Evolutionary conservation across 2,113 vertebrate species (phyloP).

Genomic region (Empidonax traillii): DNA sequence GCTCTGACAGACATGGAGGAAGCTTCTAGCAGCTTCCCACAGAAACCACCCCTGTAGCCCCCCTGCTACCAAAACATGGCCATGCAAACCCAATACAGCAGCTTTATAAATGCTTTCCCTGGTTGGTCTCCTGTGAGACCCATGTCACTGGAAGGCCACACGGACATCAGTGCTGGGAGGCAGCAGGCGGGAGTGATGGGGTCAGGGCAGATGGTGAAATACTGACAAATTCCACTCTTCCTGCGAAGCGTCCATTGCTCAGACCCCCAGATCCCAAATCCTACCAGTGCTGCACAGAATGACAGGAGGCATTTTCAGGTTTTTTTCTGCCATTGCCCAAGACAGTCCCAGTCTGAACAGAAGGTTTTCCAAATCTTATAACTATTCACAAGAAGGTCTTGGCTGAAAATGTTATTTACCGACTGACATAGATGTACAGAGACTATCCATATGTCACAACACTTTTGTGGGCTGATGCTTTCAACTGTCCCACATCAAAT

Average conservation of each 20-base stretch:
- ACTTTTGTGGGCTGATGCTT: background rate
- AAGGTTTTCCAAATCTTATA: background rate
- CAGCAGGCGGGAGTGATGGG: background rate
- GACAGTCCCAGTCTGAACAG: background rate
- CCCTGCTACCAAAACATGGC: background rate
- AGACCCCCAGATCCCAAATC: background rate
- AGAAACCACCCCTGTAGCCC: background rate
- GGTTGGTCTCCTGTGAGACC: background rate
- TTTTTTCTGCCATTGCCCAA: background rate
- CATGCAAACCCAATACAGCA: background rate
- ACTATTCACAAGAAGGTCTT: background rate
- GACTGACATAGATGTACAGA: background rate
- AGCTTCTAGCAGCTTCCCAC: background rate
- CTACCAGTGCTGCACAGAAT: background rate
- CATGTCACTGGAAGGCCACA: background rate
- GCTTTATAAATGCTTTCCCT: background rate
- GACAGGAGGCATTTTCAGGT: background rate
- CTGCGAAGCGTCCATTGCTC: accelerated
- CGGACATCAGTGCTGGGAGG: accelerated
- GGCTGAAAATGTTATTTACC: background rate
- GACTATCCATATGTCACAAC: accelerated
- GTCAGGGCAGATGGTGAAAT: background rate
- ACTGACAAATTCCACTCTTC: background rate
- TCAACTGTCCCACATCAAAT: background rate
- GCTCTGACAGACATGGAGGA: background rate